Base-by-base conservation (phyloP, 2,888 invertebrate genomes). In the Caenorhabditis angaria region DNA sequence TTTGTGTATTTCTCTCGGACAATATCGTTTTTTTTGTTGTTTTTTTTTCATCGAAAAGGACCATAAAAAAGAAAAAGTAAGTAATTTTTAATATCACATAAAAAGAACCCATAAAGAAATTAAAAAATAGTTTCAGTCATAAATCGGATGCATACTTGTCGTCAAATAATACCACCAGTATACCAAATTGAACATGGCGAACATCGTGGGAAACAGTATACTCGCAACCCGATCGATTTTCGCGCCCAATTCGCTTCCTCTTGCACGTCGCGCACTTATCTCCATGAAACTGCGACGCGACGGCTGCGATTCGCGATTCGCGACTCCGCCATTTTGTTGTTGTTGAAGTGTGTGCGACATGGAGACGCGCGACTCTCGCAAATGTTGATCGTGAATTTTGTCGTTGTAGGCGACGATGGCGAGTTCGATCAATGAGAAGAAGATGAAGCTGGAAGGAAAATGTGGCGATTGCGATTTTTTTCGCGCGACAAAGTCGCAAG, bases 331-430 rank as follows among this genome's bases (percentile, higher is more conserved):
- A 60, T 25, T 48, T 22, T 60, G n/a, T 25, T 60, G 22, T 20
- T 32, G 22, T 20, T 18, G 5, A 60, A 10, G 35, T 10, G 6
- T 35, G 6, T 14, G 35, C 14, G 14, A 10, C 14, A 66, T 54
- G 2, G 77, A 76, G 18, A 57, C 54, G 25, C 78, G 12, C 3
- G 68, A 64, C 61, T 69, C 75, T 47, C 77, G 65, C 0, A 79
- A 59, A 28, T 72, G 60, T 61, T 85, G 83, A 53, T 83, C 85
- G 27, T 83, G 77, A 71, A 86, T 78, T 69, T 86, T 86, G 61
- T 86, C 86, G 56, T 86, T 84, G 71, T 85, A 86, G 0, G 86
- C 86, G 8, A 86, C 86, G 24, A 86, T 80, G 1, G 86, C 86
- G 59, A 86, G 60, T 50, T 86, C 86, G 12, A 86, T 78, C 41